These are phyloP conservation scores for Rhynchonema sp. DNA, from an alignment of 2,888 invertebrate genomes.

Conservation along the genomic window DNA sequence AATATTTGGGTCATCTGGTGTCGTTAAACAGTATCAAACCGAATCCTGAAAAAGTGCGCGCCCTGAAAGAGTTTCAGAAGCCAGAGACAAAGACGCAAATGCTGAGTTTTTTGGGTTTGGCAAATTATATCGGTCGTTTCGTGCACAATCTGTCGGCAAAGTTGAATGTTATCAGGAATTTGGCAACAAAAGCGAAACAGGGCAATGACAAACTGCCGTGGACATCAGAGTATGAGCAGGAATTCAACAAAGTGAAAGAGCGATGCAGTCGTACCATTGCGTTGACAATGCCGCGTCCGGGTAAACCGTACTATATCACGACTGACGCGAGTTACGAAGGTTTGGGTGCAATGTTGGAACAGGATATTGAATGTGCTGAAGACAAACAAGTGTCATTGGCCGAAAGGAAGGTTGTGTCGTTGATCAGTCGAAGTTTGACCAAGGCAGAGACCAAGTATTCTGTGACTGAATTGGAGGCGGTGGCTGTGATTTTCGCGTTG, in stretches of 20 bases:
- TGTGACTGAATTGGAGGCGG: background rate
- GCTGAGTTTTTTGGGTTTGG: slow-evolving; percentile 12
- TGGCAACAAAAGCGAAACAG: background rate
- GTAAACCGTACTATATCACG: background rate
- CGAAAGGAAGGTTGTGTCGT: background rate
- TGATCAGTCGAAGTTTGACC: background rate
- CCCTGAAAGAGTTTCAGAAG: slow-evolving; percentile 2
- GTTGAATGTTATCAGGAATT: background rate
- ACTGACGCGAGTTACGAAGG: background rate
- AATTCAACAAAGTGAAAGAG: background rate
- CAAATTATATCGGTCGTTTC: slow-evolving; percentile 12
- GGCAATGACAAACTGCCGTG: background rate
- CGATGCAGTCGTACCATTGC: background rate
- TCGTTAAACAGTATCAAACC: slow-evolving; percentile 1
- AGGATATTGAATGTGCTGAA: background rate
- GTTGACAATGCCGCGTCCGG: background rate
- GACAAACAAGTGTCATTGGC: too few species aligned
- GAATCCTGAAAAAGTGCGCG: slow-evolving; percentile 7
- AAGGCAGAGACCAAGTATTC: background rate
- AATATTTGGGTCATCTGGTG: slow-evolving; percentile 9
- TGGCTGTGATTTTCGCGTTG: background rate
- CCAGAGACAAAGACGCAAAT: slow-evolving; percentile 9
- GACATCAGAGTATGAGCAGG: background rate
- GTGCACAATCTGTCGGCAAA: slow-evolving; percentile 1
- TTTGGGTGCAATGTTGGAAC: background rate